Conservation (phyloP, 2,113 vertebrate species). For the Cichladusa arquata region DNA sequence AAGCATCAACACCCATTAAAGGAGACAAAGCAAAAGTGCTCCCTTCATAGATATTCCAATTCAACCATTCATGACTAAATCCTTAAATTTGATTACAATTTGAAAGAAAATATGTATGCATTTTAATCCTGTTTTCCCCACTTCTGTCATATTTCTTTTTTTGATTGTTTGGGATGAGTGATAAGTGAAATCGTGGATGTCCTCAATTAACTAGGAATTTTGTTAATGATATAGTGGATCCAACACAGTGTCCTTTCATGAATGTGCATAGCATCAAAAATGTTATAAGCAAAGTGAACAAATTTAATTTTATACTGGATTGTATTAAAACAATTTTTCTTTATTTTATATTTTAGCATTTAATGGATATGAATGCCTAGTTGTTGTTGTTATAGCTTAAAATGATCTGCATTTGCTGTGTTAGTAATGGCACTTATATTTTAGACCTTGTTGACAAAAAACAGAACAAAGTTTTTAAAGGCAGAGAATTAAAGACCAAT, state of each 20-base stretch:
- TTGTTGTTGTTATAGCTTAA: neutral
- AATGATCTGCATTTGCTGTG: neutral
- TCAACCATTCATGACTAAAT: neutral
- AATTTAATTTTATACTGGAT: neutral
- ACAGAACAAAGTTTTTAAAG: neutral
- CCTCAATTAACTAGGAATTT: neutral
- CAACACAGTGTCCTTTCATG: neutral
- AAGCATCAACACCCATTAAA: neutral
- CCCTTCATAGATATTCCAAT: neutral
- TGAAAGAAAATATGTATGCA: neutral
- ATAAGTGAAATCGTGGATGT: neutral
- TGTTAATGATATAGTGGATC: neutral
- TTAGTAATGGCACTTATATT: neutral
- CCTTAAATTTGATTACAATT: neutral
- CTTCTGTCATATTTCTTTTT: neutral
- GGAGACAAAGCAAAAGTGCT: neutral
- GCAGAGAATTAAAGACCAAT: neutral
- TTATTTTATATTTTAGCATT: neutral
- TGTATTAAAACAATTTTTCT: neutral
- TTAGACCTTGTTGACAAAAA: neutral
- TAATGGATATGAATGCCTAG: neutral
- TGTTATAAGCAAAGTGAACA: neutral
- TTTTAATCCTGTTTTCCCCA: neutral
- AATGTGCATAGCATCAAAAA: neutral
- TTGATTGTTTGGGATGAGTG: neutral